Evolutionary conservation across 2,113 vertebrate genomes (phyloP).

Genomic region (Leptobrachium leishanense): DNA sequence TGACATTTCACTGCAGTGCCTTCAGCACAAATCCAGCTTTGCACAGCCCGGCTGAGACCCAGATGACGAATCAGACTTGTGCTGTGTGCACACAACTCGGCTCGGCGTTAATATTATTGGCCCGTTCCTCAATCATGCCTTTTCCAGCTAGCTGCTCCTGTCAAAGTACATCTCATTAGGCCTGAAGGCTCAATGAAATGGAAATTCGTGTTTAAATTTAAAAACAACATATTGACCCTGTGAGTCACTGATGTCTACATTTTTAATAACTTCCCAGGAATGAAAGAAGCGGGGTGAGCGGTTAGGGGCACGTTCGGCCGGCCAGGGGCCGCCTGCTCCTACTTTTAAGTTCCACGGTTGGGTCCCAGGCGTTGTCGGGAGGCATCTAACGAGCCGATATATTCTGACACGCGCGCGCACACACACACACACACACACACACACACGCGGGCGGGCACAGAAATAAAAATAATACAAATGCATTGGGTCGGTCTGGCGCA

Average conservation of each 20-base stretch:
- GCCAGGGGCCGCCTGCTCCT: conserved; percentile 24
- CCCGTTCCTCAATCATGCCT: conserved; percentile 75
- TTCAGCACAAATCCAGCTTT: conserved; percentile 55
- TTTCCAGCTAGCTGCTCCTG: conserved; percentile 79
- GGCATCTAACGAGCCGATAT: not conserved
- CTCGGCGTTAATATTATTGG: conserved; percentile 72
- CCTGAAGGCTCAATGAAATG: conserved; percentile 81
- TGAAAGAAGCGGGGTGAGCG: conserved; percentile 55
- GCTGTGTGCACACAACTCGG: conserved; percentile 57
- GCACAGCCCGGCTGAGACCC: conserved; percentile 55
- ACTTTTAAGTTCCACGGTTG: conserved; percentile 13
- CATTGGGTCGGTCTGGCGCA: not conserved
- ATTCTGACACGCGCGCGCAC: too few species aligned
- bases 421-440: too few species aligned
- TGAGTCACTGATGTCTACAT: conserved; percentile 75
- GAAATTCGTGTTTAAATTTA: conserved; percentile 86
- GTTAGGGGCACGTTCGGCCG: conserved; percentile 28
- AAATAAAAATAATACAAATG: not conserved
- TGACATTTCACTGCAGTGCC: conserved; percentile 60
- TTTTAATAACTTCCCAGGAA: conserved; percentile 78
- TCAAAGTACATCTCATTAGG: conserved; percentile 81
- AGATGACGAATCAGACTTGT: conserved; percentile 57
- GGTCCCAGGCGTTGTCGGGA: not conserved
- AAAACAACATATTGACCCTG: conserved; percentile 83
- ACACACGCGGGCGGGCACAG: not conserved